Percentiles rank a stretch among this genome's conserved stretches.
These are phyloP conservation scores for Tetheella fluctuosa DNA, from an alignment of 2,888 invertebrate species.

Conservation along the genomic window DNA sequence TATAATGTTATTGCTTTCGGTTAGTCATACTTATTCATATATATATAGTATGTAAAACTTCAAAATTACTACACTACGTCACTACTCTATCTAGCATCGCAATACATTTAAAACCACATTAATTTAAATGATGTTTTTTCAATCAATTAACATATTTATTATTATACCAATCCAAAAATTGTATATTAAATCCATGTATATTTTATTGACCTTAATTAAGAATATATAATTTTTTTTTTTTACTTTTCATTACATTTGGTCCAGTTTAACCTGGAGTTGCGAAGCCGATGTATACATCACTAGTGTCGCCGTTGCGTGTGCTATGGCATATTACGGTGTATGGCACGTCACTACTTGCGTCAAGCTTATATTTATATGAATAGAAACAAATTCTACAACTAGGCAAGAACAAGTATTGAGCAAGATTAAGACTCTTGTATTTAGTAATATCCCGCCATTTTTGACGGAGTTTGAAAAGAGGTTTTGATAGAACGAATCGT, in stretches of 20 bases:
- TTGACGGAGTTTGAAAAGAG: conserved; percentile 18
- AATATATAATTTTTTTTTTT: conserved; percentile 55
- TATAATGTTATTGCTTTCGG: conserved; percentile 80
- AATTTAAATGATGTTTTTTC: conserved; percentile 63
- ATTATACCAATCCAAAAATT: conserved; percentile 79
- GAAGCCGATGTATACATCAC: conserved; percentile 57
- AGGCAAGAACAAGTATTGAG: conserved; percentile 78
- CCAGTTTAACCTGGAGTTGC: conserved; percentile 73
- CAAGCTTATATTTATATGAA: conserved; percentile 52
- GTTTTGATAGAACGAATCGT: conserved; percentile 3
- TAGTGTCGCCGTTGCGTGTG: conserved; percentile 53
- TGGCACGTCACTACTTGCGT: conserved; percentile 75
- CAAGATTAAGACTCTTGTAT: conserved; percentile 66
- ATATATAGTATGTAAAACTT: conserved; percentile 77
- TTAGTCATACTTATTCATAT: conserved; percentile 73
- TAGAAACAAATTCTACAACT: conserved; percentile 58
- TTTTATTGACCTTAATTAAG: conserved; percentile 51
- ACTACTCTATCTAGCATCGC: conserved; percentile 82
- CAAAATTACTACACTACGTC: conserved; percentile 80
- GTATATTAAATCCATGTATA: conserved; percentile 73
- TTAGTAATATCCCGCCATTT: conserved; percentile 52
- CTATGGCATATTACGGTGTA: conserved; percentile 62
- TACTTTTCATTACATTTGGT: conserved; percentile 70
- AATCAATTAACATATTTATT: conserved; percentile 65
- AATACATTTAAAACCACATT: conserved; percentile 80